Conservation (phyloP, 2,888 invertebrate species). For the Ganaspis brasiliensis region DNA sequence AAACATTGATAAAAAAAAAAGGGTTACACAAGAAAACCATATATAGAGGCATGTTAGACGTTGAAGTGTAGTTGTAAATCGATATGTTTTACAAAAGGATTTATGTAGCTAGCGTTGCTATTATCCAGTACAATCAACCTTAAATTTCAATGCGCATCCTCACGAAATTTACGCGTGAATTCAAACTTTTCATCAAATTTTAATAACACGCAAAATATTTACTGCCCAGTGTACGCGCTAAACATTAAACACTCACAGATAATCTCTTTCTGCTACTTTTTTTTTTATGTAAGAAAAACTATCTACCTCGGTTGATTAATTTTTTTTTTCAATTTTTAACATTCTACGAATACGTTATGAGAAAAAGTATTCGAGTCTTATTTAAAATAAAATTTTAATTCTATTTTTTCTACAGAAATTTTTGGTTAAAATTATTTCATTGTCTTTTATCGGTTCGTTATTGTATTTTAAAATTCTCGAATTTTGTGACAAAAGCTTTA, state of each 20-base stretch:
- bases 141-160: slow-evolving; percentile 60
- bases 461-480: too few species aligned
- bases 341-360: too few species aligned
- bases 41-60: slow-evolving; percentile 68
- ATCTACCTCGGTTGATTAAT: background rate
- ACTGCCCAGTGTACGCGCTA: slow-evolving; percentile 10
- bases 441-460: too few species aligned
- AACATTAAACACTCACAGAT: background rate
- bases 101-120: slow-evolving; percentile 69
- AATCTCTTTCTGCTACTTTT: background rate
- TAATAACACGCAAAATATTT: background rate
- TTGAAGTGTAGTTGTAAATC: slow-evolving; percentile 69
- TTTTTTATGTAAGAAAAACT: background rate
- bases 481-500: too few species aligned
- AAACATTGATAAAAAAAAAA: slow-evolving; percentile 69
- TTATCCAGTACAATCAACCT: slow-evolving; percentile 52
- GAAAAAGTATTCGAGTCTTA: too few species aligned
- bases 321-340: too few species aligned
- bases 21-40: slow-evolving; percentile 68
- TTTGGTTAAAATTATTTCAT: too few species aligned
- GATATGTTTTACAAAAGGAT: slow-evolving; percentile 69
- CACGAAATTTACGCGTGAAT: slow-evolving; percentile 59
- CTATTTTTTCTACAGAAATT: too few species aligned
- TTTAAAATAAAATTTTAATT: too few species aligned
- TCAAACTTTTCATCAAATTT: background rate